Evolutionary conservation across 2,797 vertebrate genomes (phyloP), one percentile per base, ranked within the genome.

Genomic region (Myripristis murdjan): DNA sequence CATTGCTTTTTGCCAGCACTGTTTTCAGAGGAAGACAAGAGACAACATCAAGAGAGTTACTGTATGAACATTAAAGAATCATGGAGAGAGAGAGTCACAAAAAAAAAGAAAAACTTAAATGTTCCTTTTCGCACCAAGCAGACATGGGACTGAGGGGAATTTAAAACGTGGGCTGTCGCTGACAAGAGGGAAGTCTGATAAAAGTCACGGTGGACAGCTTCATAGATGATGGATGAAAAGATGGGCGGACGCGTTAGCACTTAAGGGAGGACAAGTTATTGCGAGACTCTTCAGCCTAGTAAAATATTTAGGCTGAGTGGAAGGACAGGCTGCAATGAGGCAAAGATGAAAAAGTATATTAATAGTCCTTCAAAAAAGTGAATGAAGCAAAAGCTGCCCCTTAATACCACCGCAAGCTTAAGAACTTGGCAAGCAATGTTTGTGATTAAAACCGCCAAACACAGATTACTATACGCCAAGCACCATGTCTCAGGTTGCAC

Each of bases 391-490:
- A 89, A 88, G 82, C 80, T 81, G 75, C 49, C 66, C 54, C 65
- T 72, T 83, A 70, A 81, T 77, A 70, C 77, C 3, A 22, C 62
- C 77, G 47, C 28, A 2, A 79, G 86, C 71, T 90, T 89, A 85
- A 88, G 73, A 71, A 81, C 84, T 85, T 79, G 87, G 86, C 87
- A 77, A 70, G 79, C 65, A 70, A 41, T 1, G 54, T 73, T 53
- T 63, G 71, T 53, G 89, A 91, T 91, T 91, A 89, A 89, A 89
- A 85, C 75, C 24, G 78, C 56, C 77, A 82, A 87, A 85, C 79
- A 55, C 79, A 82, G 90, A 91, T 91, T 89, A 74, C 82, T 63
- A 70, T 70, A 70, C 72, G 68, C 39, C 61, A 69, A 79, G 60
- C 53, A 6, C 64, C 69, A 62, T 72, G 79, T 87, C 74, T 83